Evolutionary conservation across 2,888 invertebrate genomes (phyloP).

Genomic region (Drosophila monieri): DNA sequence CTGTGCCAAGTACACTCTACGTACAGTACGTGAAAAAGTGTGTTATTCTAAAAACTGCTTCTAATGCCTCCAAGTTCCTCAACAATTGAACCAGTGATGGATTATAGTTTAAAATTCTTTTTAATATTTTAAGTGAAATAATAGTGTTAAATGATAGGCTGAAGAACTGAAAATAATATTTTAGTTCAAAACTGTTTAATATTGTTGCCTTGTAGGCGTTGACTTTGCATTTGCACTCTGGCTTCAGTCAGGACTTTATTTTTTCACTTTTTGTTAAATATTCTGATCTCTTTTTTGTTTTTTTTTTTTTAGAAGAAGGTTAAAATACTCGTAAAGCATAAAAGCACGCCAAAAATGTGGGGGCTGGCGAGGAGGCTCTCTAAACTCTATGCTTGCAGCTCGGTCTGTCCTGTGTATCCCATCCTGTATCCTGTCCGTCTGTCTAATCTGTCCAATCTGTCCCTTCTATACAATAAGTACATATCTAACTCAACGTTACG

Average conservation of each 20-base stretch:
- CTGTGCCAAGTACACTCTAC: slow-evolving; percentile 10
- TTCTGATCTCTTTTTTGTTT: slow-evolving; percentile 1
- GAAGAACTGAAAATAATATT: too few species aligned
- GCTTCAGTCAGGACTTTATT: slow-evolving; percentile 33
- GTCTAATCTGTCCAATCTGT: not conserved
- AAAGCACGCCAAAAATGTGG: slow-evolving; percentile 25
- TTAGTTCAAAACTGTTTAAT: slow-evolving; percentile 32
- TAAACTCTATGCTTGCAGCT: slow-evolving; percentile 59
- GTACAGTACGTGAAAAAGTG: not conserved
- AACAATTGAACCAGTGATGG: slow-evolving; percentile 17
- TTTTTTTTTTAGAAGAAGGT: slow-evolving; percentile 26
- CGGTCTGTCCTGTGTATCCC: slow-evolving; percentile 13
- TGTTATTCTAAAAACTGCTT: slow-evolving; percentile 15
- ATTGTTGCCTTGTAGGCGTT: slow-evolving; percentile 39
- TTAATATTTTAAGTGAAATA: too few species aligned
- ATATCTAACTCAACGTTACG: slow-evolving; percentile 48
- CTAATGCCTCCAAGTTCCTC: not conserved
- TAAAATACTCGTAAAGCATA: slow-evolving; percentile 41
- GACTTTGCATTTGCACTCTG: slow-evolving; percentile 37
- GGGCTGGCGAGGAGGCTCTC: slow-evolving; percentile 2
- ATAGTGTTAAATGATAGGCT: too few species aligned
- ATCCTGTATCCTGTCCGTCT: not conserved
- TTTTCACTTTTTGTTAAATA: not conserved
- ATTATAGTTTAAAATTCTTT: slow-evolving; percentile 12
- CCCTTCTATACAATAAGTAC: slow-evolving; percentile 41